A percentile compares a stretch with the other conserved stretches of the same genome.
phyloP scores from a whole-genome alignment of 64 coral and sea anemone genomes.

The Hydrozoanthus tunicans region DNA sequence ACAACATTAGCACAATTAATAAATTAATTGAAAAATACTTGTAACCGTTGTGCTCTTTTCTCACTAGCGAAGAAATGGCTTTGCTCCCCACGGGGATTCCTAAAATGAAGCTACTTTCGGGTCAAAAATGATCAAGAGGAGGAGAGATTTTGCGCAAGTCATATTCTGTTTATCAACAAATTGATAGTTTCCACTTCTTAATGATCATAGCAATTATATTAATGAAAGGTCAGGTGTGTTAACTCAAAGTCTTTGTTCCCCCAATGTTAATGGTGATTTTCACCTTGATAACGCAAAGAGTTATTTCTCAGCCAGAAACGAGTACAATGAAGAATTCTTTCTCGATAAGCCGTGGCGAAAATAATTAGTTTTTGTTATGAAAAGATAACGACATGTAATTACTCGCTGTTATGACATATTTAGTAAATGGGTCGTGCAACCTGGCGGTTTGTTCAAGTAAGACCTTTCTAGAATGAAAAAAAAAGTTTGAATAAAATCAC shows the following conservation, averaged over 20 bases:
- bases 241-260: background rate
- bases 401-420: background rate
- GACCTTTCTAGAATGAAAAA: too few relatives aligned
- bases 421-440: background rate
- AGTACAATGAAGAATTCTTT: constrained; percentile 7
- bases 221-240: constrained; percentile 16
- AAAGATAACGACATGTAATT: background rate
- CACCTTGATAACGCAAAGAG: background rate
- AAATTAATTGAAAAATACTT: constrained; percentile 35
- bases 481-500: too few relatives aligned
- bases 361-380: background rate
- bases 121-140: background rate
- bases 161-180: too few relatives aligned
- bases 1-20: constrained; percentile 39
- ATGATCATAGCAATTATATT: background rate
- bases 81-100: constrained; percentile 9
- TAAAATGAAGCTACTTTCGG: background rate
- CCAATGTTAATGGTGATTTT: background rate
- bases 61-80: background rate
- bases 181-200: too few relatives aligned
- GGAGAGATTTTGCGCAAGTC: background rate
- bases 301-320: background rate
- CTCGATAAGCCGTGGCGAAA: background rate
- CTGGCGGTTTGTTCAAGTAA: too few relatives aligned
- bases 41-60: constrained; percentile 23